These are phyloP conservation scores for Electrona antarctica DNA, from an alignment of 2,113 vertebrate genomes.

Conservation along the genomic window DNA sequence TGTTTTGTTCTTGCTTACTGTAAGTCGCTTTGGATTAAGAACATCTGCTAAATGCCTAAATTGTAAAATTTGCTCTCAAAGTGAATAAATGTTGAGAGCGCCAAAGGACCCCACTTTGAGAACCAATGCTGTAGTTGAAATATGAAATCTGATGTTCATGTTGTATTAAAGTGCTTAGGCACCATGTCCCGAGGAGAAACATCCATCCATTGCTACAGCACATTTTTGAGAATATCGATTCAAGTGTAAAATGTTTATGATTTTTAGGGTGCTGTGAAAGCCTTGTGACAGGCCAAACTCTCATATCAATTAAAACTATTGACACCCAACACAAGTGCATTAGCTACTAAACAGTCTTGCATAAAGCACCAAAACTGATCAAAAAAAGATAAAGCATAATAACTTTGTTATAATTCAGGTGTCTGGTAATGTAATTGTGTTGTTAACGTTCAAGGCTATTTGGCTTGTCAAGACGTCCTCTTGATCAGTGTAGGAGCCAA, in stretches of 20 bases:
- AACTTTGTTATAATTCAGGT: neutral
- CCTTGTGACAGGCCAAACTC: slow-evolving; percentile 70
- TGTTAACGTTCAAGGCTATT: too few relatives aligned
- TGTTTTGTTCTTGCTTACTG: too few relatives aligned
- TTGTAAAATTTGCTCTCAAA: too few relatives aligned
- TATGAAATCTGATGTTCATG: slow-evolving; percentile 50
- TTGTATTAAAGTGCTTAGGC: slow-evolving; percentile 62
- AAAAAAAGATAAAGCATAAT: neutral
- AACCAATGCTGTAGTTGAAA: too few relatives aligned
- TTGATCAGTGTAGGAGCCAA: too few relatives aligned
- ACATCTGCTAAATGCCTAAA: too few relatives aligned
- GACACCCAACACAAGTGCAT: slow-evolving; percentile 53
- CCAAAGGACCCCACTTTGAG: too few relatives aligned
- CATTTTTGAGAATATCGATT: slow-evolving; percentile 70
- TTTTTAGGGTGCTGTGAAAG: slow-evolving; percentile 74
- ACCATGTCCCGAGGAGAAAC: slow-evolving; percentile 53
- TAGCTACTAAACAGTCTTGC: slow-evolving; percentile 31
- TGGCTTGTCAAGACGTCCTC: too few relatives aligned
- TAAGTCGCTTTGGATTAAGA: too few relatives aligned
- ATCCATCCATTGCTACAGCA: slow-evolving; percentile 54
- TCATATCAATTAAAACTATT: slow-evolving; percentile 64
- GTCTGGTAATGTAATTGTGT: too few relatives aligned
- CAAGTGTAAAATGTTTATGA: slow-evolving; percentile 71
- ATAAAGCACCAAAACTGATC: too few relatives aligned
- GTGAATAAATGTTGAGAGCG: too few relatives aligned